Evolutionary conservation across 2,113 vertebrate species (phyloP), one percentile per base, ranked within the genome.

Genomic region (Thamnophis sirtalis): DNA sequence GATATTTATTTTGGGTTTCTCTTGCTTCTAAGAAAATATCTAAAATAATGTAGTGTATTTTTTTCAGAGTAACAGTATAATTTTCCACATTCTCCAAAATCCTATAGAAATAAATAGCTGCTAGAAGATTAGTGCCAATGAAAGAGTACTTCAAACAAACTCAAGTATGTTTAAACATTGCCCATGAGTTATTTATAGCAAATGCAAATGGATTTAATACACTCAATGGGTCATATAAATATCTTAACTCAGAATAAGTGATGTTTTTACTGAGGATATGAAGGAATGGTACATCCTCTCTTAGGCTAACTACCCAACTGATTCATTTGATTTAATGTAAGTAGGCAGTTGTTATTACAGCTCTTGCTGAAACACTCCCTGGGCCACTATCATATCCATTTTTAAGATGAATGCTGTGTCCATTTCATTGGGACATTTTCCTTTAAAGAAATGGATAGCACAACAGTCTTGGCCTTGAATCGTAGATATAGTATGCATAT

Each of bases 191-290:
- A 26, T 43, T 90, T 73, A 68, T 48, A 26, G 19, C 19, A 88
- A 51, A 58, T 84, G 60, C 33, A 86, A 93, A 94, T 84, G 49
- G 24, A 51, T 93, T 93, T 92, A 9, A 5, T 86, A 51, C 54
- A 80, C n/a, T 28, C 48, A 1, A 2, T 87, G 21, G 15, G 88
- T 10, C 1, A 63, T 38, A 85, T 84, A 90, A 80, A 55, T 91
- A 87, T n/a, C 49, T 17, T 87, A 88, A 3, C 13, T 92, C 22
- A 54, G 38, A 80, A 80, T 2, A 91, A 91, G 28, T 51, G 50
- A 10, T 90, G 4, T 93, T 93, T 92, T 92, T n/a, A 50, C 91
- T 38, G 26, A 60, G n/a, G 50, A 88, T 92, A 43, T 58, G 88
- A 94, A 89, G 0, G 28, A 89, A 80, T 49, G 55, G 28, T 2